Percentiles rank a stretch among this genome's conserved stretches.
Evolutionary conservation across 2,113 vertebrate genomes (phyloP).

Genomic region (Pangasianodon hypophthalmus): DNA sequence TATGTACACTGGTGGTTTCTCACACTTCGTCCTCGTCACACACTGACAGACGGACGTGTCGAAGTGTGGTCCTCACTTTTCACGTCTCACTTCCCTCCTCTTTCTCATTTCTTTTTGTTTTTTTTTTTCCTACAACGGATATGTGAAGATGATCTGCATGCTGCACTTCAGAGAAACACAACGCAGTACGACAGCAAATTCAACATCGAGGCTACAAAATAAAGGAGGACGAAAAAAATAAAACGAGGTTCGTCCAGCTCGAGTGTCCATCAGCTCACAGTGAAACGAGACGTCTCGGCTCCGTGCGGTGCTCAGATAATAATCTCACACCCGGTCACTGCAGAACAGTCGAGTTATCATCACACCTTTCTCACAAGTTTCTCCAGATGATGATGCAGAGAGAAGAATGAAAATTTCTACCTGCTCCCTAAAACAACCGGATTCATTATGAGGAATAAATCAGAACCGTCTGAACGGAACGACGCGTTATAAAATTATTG

Average conservation of each 20-base stretch:
- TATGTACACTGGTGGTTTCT: background rate
- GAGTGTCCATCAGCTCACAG: conserved; percentile 81
- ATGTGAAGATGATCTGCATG: conserved; percentile 80
- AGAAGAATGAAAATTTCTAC: background rate
- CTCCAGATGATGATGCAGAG: background rate
- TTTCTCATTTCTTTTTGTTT: conserved; percentile 41
- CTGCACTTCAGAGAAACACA: conserved; percentile 79
- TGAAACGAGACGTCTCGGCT: conserved; percentile 80
- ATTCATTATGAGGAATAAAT: background rate
- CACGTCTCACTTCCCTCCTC: background rate
- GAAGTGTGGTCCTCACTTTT: conserved; percentile 60
- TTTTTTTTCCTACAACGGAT: conserved; percentile 74
- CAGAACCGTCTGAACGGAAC: background rate
- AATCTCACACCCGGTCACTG: conserved; percentile 67
- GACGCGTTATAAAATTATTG: background rate
- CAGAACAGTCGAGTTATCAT: conserved; percentile 9
- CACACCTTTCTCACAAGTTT: background rate
- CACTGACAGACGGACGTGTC: conserved; percentile 73
- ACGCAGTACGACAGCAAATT: conserved; percentile 73
- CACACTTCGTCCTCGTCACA: background rate
- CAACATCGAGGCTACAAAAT: conserved; percentile 71
- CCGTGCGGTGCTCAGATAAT: conserved; percentile 81
- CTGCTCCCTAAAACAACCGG: background rate
- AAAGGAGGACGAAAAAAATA: background rate
- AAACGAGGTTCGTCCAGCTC: conserved; percentile 52